These are phyloP conservation scores for Anguilla marmorata DNA, from an alignment of 2,797 vertebrate genomes.

Conservation along the genomic window DNA sequence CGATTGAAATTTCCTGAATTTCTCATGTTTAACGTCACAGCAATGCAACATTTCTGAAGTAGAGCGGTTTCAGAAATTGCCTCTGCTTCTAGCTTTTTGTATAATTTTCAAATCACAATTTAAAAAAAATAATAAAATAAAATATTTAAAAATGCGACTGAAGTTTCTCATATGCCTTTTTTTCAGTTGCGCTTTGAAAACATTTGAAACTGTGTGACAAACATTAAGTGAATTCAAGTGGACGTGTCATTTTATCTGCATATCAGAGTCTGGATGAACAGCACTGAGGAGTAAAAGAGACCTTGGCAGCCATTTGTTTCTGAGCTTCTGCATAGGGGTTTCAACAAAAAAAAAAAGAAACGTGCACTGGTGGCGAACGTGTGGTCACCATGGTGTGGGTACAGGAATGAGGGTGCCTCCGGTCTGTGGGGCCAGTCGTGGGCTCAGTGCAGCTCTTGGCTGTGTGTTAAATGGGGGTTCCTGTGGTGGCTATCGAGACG, in stretches of 20 bases:
- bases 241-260: slow-evolving; percentile 29
- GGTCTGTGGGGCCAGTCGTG: not conserved
- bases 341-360: not conserved
- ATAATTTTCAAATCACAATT: not conserved
- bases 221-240: not conserved
- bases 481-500: not conserved
- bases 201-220: not conserved
- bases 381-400: slow-evolving; percentile 66
- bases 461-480: not conserved
- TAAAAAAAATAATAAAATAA: not conserved
- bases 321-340: slow-evolving; percentile 5
- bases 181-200: not conserved
- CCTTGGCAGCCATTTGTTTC: slow-evolving; percentile 5
- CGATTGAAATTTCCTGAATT: not conserved
- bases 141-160: not conserved
- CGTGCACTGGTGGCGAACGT: slow-evolving; percentile 42
- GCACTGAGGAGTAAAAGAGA: slow-evolving; percentile 43
- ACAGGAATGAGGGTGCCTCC: slow-evolving; percentile 57
- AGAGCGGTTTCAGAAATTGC: not conserved
- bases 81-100: not conserved
- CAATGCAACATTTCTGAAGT: not conserved
- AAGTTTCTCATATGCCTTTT: not conserved
- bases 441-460: not conserved
- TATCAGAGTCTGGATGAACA: slow-evolving; percentile 40
- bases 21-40: not conserved